Conservation (phyloP, 2,113 vertebrate species). For the Rhipidura dahli region DNA sequence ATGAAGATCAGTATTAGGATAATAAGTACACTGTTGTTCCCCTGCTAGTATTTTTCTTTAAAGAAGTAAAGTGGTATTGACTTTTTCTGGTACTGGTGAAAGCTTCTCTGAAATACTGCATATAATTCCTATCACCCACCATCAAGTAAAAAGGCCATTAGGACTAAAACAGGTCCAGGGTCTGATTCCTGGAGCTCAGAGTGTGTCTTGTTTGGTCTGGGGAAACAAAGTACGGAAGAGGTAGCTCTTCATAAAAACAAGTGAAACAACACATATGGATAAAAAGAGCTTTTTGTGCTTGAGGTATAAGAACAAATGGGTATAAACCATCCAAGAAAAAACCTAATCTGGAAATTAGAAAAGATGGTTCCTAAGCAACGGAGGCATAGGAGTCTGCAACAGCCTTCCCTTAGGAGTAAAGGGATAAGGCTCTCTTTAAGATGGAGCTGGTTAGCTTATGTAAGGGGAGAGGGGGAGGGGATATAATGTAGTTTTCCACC, state of each 20-base stretch:
- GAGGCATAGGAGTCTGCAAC: background rate
- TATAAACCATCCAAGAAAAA: constrained; percentile 48
- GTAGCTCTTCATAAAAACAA: background rate
- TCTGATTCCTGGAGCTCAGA: background rate
- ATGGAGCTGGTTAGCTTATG: background rate
- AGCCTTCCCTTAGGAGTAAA: constrained; percentile 22
- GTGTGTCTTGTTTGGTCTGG: background rate
- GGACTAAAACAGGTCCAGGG: background rate
- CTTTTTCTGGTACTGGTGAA: background rate
- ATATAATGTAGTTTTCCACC: background rate
- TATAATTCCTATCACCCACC: background rate
- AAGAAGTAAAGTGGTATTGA: background rate
- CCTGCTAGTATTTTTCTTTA: background rate
- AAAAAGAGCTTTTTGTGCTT: background rate
- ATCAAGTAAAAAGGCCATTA: background rate
- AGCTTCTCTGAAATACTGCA: background rate
- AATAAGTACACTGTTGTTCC: background rate
- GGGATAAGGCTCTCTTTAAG: background rate
- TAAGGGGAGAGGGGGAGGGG: background rate
- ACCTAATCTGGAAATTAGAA: constrained; percentile 34
- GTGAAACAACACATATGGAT: background rate
- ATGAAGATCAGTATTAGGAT: background rate
- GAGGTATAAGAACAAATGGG: constrained; percentile 1
- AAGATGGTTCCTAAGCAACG: constrained; percentile 59
- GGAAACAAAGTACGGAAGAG: background rate